Conservation (phyloP, 2,797 vertebrate genomes). For the Ispidina picta region DNA sequence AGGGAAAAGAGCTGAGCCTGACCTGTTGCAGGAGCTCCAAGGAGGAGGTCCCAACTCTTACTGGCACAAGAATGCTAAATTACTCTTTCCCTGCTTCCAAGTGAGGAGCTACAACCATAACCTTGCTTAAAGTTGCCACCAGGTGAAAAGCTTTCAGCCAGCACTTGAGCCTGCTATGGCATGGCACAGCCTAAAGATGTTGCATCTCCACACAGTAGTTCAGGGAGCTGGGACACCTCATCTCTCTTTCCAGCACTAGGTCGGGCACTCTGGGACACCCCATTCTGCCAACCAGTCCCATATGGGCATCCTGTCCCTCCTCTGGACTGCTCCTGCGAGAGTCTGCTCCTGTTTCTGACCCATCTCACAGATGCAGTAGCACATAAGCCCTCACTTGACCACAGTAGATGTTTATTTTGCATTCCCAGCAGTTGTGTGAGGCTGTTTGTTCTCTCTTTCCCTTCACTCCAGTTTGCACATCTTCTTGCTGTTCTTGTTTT, state of each 20-base stretch:
- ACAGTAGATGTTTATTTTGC: not conserved
- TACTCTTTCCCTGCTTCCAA: not conserved
- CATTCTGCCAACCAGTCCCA: not conserved
- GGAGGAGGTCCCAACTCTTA: not conserved
- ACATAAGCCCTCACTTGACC: not conserved
- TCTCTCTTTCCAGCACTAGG: not conserved
- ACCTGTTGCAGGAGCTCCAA: not conserved
- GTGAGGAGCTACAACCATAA: not conserved
- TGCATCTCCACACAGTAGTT: not conserved
- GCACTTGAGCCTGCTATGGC: not conserved
- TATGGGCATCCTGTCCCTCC: not conserved
- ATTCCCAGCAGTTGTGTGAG: not conserved
- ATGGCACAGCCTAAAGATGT: not conserved
- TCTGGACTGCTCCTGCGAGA: not conserved
- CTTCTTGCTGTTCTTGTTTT: not conserved
- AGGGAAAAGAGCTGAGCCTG: not conserved
- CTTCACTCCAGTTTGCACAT: not conserved
- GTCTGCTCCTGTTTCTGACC: not conserved
- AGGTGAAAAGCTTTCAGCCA: not conserved
- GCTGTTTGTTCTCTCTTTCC: not conserved
- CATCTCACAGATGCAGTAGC: not conserved
- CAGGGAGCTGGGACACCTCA: not conserved
- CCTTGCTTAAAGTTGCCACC: not conserved
- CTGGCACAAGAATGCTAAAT: fast-evolving
- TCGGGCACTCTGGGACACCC: not conserved